phyloP scores from a whole-genome alignment of 2,113 vertebrate species.

The Capra hircus region DNA sequence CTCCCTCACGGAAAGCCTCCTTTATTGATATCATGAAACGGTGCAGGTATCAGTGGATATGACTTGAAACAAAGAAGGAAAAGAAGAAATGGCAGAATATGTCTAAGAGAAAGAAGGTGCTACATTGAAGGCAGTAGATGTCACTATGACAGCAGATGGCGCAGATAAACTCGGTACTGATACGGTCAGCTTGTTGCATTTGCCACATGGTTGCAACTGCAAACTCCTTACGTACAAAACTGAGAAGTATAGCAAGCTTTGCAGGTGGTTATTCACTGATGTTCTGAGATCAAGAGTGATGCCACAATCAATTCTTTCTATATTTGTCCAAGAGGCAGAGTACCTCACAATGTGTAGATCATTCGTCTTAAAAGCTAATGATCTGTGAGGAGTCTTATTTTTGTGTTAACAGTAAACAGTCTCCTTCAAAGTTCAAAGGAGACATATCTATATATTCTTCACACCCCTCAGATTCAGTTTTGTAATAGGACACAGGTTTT shows the following conservation, averaged over 20 bases:
- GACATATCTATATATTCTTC: not conserved
- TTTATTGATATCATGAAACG: not conserved
- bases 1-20: not conserved
- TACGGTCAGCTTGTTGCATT: not conserved
- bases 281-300: not conserved
- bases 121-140: not conserved
- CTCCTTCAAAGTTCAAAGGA: not conserved
- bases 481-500: not conserved
- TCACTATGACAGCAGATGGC: slow-evolving; percentile 15
- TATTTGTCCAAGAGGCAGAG: not conserved
- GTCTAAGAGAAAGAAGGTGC: slow-evolving; percentile 1
- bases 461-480: not conserved
- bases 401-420: not conserved
- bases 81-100: slow-evolving; percentile 13
- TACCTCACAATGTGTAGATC: not conserved
- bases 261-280: not conserved
- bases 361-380: not conserved
- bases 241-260: not conserved
- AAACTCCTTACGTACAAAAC: not conserved
- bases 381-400: not conserved
- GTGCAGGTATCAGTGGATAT: not conserved
- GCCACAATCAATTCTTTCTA: not conserved
- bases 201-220: not conserved
- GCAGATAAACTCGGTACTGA: slow-evolving; percentile 5
- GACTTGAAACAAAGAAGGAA: not conserved